These are phyloP conservation scores for Philotrypesis tridentata DNA, from an alignment of 1,140 invertebrate genomes.

Conservation along the genomic window DNA sequence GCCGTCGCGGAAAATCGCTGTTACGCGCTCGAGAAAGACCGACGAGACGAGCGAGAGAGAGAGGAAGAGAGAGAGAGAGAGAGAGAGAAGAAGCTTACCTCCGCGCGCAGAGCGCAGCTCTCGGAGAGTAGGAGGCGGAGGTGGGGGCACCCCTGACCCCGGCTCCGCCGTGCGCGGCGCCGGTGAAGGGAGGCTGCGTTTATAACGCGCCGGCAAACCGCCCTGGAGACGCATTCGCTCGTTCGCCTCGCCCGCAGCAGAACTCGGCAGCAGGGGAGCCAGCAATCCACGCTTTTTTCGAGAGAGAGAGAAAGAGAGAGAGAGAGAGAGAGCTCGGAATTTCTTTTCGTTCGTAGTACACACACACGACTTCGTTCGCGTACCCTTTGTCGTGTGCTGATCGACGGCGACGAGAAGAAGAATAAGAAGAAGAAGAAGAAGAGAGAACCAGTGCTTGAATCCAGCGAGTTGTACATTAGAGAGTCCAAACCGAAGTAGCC, in stretches of 20 bases:
- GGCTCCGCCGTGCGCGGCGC: constrained; percentile 49
- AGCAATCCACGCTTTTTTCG: too few species aligned
- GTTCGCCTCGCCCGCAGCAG: constrained; percentile 72
- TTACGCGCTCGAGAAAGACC: background rate
- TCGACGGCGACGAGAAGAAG: too few species aligned
- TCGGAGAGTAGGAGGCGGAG: constrained; percentile 61
- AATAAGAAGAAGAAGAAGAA: too few species aligned
- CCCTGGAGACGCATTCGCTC: constrained; percentile 73
- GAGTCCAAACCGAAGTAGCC: too few species aligned
- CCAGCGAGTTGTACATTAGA: too few species aligned
- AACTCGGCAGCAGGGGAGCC: constrained; percentile 56
- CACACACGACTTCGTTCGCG: too few species aligned
- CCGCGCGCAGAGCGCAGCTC: too few species aligned
- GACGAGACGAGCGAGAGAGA: background rate
- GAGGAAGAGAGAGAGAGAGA: background rate
- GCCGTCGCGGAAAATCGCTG: background rate
- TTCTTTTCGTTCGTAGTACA: too few species aligned
- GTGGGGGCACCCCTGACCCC: constrained; percentile 73
- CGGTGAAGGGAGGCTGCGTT: constrained; percentile 75
- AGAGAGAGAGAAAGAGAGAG: too few species aligned
- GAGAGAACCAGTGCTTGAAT: too few species aligned
- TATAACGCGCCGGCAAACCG: constrained; percentile 71
- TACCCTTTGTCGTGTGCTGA: too few species aligned
- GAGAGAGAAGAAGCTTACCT: constrained; percentile 43
- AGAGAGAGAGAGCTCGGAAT: too few species aligned